phyloP scores from a whole-genome alignment of 2,797 vertebrate genomes.

The Prionace glauca region DNA sequence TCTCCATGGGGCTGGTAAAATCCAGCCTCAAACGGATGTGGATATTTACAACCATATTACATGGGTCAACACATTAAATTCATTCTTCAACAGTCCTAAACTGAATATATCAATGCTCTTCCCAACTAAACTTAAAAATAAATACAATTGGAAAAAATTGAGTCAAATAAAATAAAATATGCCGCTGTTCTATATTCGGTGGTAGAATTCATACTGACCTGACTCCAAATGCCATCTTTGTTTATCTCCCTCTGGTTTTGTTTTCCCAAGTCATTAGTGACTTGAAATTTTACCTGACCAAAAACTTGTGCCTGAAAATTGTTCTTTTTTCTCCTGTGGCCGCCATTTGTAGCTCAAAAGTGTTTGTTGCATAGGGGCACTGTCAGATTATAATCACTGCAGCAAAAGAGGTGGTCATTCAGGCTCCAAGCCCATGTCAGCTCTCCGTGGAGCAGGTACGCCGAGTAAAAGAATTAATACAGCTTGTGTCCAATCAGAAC shows the following conservation, averaged over 20 bases:
- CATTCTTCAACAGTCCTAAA: neutral
- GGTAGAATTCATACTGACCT: neutral
- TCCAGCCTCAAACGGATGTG: no score
- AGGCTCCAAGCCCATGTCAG: neutral
- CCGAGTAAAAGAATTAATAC: neutral
- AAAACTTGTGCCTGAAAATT: neutral
- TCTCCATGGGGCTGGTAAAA: no score
- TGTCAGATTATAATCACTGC: neutral
- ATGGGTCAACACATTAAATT: neutral
- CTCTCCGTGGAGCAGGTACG: neutral
- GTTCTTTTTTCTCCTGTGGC: neutral
- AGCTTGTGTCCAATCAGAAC: neutral
- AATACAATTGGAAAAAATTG: neutral
- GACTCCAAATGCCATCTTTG: neutral
- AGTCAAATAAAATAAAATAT: neutral
- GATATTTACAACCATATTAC: neutral
- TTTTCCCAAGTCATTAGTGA: neutral
- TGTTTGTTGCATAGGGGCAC: neutral
- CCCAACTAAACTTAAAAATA: neutral
- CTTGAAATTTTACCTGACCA: neutral
- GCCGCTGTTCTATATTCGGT: neutral
- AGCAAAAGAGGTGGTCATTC: neutral
- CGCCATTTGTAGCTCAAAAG: neutral
- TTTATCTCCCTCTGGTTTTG: neutral
- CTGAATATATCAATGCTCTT: neutral